A percentile compares a stretch with the other conserved stretches of the same genome.
phyloP scores from a whole-genome alignment of 92 coral and sea anemone species.

The Micromussa lordhowensis region DNA sequence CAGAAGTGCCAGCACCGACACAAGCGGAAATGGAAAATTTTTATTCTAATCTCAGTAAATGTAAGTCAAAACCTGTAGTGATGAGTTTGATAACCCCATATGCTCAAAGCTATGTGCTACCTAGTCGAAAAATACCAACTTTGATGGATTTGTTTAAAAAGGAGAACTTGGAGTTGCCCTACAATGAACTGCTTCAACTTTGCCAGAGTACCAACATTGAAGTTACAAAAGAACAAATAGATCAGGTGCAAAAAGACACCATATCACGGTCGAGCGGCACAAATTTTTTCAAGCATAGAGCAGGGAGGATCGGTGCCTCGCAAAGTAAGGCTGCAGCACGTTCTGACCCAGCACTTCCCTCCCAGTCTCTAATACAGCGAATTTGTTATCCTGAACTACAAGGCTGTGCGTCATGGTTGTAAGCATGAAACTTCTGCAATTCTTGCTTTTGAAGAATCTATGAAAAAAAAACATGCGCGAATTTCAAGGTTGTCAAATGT shows the following conservation, averaged over 20 bases:
- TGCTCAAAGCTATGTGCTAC: conserved; percentile 56
- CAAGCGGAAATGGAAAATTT: conserved; percentile 55
- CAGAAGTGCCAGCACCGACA: too few relatives aligned
- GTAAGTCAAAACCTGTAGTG: conserved; percentile 69
- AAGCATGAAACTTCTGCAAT: conserved; percentile 55
- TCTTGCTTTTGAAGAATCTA: conserved; percentile 40
- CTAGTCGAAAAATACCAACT: conserved; percentile 48
- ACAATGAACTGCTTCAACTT: conserved; percentile 43
- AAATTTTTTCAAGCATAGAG: conserved; percentile 65
- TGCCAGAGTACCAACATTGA: conserved; percentile 46
- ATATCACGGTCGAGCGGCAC: conserved; percentile 39
- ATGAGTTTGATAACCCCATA: conserved; percentile 67
- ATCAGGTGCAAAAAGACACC: conserved; percentile 60
- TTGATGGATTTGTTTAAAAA: conserved; percentile 49
- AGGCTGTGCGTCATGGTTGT: conserved; percentile 53
- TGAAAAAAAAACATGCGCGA: conserved; percentile 45
- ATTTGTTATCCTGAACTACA: conserved; percentile 69
- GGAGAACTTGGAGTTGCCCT: conserved; percentile 50
- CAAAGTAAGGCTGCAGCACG: conserved; percentile 58
- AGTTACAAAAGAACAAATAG: conserved; percentile 49
- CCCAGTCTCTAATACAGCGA: conserved; percentile 49
- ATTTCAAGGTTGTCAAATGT: conserved; percentile 44
- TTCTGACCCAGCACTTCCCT: conserved; percentile 56
- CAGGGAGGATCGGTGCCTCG: conserved; percentile 74
- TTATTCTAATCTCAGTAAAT: conserved; percentile 51